Base-by-base conservation (phyloP, 2,113 vertebrate genomes). In the Setophaga petechia region DNA sequence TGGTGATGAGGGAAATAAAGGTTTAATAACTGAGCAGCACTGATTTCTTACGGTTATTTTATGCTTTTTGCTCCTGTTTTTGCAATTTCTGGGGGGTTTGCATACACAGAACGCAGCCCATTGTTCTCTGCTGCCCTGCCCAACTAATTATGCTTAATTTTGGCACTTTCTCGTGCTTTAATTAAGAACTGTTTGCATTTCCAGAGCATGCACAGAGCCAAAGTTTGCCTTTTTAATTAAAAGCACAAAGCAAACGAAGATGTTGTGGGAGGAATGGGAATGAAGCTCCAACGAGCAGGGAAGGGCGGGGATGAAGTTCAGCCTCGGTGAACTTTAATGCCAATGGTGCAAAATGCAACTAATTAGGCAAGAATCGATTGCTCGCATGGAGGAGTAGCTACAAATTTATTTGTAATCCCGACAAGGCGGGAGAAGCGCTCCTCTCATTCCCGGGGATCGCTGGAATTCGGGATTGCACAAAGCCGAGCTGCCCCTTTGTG, bases 141-240 rank as follows among this genome's bases (percentile, higher is more conserved):
- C 62, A n/a, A 75, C 62, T 94, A 93, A 89, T 81, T 71, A 76
- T 58, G 84, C 93, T 95, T 90, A 89, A 78, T 96, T 95, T 95
- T 85, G 95, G 90, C 89, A 74, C 82, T 87, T 87, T 37, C 71
- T 80, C 83, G 44, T 19, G 82, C 87, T 96, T 97, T 96, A 96
- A 97, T 97, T 97, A 97, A 96, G 84, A 90, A 78, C 76, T 95
- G 94, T 95, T 97, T 95, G 94, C 90, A 33, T 87, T 96, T 97
- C 52, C 71, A 71, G 89, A 92, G 87, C 89, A 12, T n/a, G 86
- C 77, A 86, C 94, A 41, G n/a, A 55, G 87, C 76, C 91, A 93
- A 86, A 94, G 93, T 96, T 97, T 96, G 94, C 75, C 92, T 94
- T 96, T 90, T 92, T 95, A 97, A 97, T 98, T 95, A 96, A 97